Percentiles rank a stretch among this genome's conserved stretches.
These are phyloP conservation scores for Amphiprion clarkii DNA, from an alignment of 2,797 vertebrate genomes.

Conservation along the genomic window DNA sequence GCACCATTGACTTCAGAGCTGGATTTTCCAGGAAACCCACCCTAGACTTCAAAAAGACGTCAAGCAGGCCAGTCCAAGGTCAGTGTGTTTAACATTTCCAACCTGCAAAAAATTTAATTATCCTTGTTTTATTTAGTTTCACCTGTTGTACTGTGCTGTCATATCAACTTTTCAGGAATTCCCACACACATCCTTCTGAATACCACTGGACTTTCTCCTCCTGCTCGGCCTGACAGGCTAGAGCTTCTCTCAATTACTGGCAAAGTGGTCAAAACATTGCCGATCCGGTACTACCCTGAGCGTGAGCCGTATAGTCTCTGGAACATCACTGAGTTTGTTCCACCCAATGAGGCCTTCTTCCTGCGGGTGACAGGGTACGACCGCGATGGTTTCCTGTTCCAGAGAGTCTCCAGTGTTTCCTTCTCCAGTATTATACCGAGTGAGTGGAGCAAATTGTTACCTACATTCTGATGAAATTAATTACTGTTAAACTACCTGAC, in stretches of 20 bases:
- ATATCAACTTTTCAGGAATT: slow-evolving; percentile 85
- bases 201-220: slow-evolving; percentile 91
- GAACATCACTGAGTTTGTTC: slow-evolving; percentile 97
- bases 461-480: slow-evolving; percentile 1
- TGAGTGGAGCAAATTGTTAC: slow-evolving; percentile 71
- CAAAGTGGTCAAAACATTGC: slow-evolving; percentile 90
- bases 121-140: slow-evolving; percentile 19
- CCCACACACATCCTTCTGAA: slow-evolving; percentile 96
- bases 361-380: slow-evolving; percentile 94
- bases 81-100: slow-evolving; percentile 54
- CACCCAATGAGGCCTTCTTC: slow-evolving; percentile 95
- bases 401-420: slow-evolving; percentile 96
- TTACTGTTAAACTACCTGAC: not conserved
- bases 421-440: slow-evolving; percentile 95
- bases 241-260: slow-evolving; percentile 93
- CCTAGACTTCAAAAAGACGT: slow-evolving; percentile 92
- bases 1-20: slow-evolving; percentile 95
- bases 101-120: not conserved
- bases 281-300: slow-evolving; percentile 91
- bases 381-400: slow-evolving; percentile 91
- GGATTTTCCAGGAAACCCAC: slow-evolving; percentile 95
- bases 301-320: slow-evolving; percentile 91
- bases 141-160: slow-evolving; percentile 30
- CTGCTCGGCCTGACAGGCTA: slow-evolving; percentile 90
- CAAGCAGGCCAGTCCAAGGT: slow-evolving; percentile 96